phyloP scores from a whole-genome alignment of 1,140 invertebrate genomes.

The Armadillidium nasatum region DNA sequence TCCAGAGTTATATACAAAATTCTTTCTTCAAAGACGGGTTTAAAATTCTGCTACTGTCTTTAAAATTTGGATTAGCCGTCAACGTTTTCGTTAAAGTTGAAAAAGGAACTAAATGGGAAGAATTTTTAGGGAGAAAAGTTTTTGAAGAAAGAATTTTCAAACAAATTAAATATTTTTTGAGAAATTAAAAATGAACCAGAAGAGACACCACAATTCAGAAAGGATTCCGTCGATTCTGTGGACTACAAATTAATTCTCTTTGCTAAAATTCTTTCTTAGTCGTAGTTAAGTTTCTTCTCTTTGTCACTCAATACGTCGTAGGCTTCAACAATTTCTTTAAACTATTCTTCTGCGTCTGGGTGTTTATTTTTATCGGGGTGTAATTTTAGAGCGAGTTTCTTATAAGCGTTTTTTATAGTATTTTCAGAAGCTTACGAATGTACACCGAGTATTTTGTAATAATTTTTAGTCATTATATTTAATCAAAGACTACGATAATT shows the following conservation, averaged over 20 bases:
- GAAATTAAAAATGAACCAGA: no score
- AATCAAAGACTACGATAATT: no score
- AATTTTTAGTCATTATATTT: constrained; percentile 6
- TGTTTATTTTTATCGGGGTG: constrained; percentile 17
- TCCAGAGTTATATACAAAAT: not conserved
- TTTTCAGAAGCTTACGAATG: not conserved
- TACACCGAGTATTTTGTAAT: constrained; percentile 19
- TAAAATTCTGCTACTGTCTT: no score
- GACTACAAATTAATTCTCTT: no score
- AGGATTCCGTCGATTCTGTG: no score
- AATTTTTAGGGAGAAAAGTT: not conserved
- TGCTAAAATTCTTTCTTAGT: not conserved
- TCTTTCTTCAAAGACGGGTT: not conserved
- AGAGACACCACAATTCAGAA: no score
- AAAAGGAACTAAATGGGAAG: not conserved
- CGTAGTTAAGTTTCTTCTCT: constrained; percentile 21
- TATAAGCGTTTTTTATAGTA: constrained; percentile 8
- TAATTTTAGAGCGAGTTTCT: constrained; percentile 33
- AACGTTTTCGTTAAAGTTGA: not conserved
- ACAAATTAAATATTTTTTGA: no score
- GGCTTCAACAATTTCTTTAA: constrained; percentile 17
- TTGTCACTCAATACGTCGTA: constrained; percentile 24
- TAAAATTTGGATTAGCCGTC: no score
- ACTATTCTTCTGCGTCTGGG: not conserved
- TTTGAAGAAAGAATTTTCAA: not conserved